phyloP scores from a whole-genome alignment of 53 echinoderm and acorn worm species.

The Henricia sp. region DNA sequence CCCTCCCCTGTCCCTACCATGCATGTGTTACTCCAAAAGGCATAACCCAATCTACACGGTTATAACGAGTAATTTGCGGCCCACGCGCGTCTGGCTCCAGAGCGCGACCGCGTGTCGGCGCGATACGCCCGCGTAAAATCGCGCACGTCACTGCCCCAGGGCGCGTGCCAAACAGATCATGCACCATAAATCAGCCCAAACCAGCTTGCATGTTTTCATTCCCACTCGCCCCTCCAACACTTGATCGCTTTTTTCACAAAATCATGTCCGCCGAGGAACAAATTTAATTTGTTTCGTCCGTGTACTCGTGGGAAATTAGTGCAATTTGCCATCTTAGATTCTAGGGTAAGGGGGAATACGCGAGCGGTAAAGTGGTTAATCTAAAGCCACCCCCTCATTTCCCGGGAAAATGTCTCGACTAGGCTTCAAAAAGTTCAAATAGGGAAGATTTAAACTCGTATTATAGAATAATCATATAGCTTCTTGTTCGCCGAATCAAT shows the following conservation, averaged over 20 bases:
- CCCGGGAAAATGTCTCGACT: too few relatives aligned
- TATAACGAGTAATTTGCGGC: neutral
- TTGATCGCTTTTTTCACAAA: neutral
- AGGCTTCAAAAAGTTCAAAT: too few relatives aligned
- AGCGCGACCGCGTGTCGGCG: neutral
- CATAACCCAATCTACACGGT: too few relatives aligned
- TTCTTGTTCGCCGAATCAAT: too few relatives aligned
- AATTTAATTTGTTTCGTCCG: neutral
- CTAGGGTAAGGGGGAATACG: too few relatives aligned
- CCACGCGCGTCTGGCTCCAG: neutral
- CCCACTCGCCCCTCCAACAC: neutral
- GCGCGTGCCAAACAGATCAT: neutral
- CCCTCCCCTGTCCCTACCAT: too few relatives aligned
- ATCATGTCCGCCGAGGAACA: neutral
- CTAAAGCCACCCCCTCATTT: too few relatives aligned
- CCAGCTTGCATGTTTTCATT: neutral
- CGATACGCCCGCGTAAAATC: constrained; percentile 12
- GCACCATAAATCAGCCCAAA: neutral
- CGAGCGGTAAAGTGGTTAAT: too few relatives aligned
- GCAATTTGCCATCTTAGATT: too few relatives aligned
- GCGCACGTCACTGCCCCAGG: neutral
- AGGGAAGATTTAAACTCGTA: too few relatives aligned
- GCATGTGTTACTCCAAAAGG: too few relatives aligned
- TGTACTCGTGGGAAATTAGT: neutral
- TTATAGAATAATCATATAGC: too few relatives aligned